Evolutionary conservation across 2,888 invertebrate species (phyloP).

Genomic region (Holacanthella duospinosa): DNA sequence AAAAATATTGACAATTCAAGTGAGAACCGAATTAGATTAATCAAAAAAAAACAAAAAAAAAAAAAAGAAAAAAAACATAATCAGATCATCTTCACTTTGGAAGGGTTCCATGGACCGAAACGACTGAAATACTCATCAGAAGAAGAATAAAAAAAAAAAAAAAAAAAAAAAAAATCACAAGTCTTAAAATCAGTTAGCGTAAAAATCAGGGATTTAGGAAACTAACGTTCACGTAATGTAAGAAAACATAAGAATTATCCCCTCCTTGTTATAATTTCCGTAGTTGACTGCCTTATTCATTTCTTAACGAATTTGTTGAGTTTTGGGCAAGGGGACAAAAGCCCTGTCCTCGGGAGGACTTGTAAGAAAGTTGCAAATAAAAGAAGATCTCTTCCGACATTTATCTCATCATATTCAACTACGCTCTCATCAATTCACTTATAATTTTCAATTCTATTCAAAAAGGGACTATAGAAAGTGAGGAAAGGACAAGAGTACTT

Average conservation of each 20-base stretch:
- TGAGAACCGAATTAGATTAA: background rate
- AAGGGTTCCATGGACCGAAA: slow-evolving; percentile 29
- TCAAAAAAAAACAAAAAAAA: background rate
- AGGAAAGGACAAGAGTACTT: background rate
- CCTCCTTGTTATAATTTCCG: background rate
- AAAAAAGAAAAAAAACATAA: too few relatives aligned
- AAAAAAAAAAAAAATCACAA: slow-evolving; percentile 12
- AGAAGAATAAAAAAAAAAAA: background rate
- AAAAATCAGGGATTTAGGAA: slow-evolving; percentile 11
- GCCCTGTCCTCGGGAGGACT: background rate
- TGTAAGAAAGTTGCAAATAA: background rate
- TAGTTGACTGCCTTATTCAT: background rate
- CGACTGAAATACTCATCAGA: slow-evolving; percentile 9
- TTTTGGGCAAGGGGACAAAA: background rate
- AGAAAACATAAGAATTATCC: background rate
- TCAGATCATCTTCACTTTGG: background rate
- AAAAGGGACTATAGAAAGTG: too few relatives aligned
- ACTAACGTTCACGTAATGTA: background rate
- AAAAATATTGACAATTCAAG: background rate
- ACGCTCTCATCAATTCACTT: background rate
- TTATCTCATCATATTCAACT: background rate
- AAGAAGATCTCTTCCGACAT: background rate
- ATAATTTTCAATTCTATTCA: background rate
- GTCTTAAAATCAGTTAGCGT: slow-evolving; percentile 33
- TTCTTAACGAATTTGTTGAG: background rate